Evolutionary conservation across 2,888 invertebrate species (phyloP).

Genomic region (Ypsolopha scabrella): DNA sequence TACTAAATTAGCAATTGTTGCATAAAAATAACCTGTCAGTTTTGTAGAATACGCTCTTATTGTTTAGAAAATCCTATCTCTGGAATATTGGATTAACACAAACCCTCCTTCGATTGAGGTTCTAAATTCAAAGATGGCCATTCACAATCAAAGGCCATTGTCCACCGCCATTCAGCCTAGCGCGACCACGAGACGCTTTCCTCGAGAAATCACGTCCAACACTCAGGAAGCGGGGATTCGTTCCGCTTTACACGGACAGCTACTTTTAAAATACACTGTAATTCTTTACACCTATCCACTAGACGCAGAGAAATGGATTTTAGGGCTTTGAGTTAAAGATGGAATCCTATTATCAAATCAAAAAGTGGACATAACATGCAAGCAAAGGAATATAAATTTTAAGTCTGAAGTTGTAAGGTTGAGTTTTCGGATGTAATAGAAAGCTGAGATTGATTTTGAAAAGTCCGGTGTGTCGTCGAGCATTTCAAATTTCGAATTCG

Average conservation of each 20-base stretch:
- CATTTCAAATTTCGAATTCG: conserved; percentile 32
- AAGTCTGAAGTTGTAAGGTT: not conserved
- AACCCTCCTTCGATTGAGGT: not conserved
- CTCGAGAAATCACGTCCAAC: conserved; percentile 63
- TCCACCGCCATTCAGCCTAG: conserved; percentile 59
- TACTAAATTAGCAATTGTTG: not conserved
- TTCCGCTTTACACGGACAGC: conserved; percentile 14
- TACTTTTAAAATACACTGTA: conserved; percentile 3
- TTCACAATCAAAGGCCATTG: conserved; percentile 52
- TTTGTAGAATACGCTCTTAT: no score
- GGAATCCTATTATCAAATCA: not conserved
- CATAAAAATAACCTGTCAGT: no score
- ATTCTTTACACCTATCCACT: not conserved
- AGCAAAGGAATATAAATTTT: not conserved
- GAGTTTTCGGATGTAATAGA: not conserved
- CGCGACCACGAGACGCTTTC: conserved; percentile 28
- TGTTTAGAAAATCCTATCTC: no score
- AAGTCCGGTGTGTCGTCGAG: conserved; percentile 14
- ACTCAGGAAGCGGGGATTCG: conserved; percentile 67
- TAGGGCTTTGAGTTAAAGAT: not conserved
- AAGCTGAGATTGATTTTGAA: not conserved
- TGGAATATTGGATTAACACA: no score
- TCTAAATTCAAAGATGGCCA: not conserved
- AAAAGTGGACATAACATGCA: not conserved
- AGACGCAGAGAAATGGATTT: not conserved